Evolutionary conservation across 2,113 vertebrate genomes (phyloP).

Genomic region (Strix aluco): DNA sequence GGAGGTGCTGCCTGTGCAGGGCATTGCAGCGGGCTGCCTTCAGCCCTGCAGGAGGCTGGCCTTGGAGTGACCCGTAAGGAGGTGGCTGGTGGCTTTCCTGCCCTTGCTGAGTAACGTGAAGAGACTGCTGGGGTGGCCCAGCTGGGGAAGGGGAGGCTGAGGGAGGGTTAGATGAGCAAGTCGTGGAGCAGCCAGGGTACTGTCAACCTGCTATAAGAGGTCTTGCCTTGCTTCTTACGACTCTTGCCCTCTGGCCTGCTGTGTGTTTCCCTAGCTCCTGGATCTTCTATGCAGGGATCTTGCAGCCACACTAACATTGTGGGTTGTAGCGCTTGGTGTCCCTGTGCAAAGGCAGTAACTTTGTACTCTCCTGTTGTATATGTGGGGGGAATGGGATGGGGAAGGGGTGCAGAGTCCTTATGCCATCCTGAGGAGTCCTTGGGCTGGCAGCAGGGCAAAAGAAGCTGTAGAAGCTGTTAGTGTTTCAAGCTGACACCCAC

Average conservation of each 20-base stretch:
- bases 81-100: neutral
- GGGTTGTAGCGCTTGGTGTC: fast-evolving
- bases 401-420: neutral
- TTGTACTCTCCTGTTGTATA: neutral
- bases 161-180: neutral
- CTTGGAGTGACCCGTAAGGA: neutral
- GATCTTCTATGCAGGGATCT: neutral
- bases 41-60: neutral
- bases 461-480: neutral
- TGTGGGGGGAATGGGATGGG: neutral
- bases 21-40: neutral
- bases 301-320: fast-evolving
- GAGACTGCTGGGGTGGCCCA: neutral
- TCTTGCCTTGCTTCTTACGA: neutral
- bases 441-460: neutral
- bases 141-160: neutral
- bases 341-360: neutral
- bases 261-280: neutral
- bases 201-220: neutral
- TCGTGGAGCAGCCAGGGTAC: neutral
- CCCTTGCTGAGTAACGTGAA: neutral
- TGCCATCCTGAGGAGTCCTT: neutral
- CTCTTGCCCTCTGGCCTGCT: neutral
- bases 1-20: neutral
- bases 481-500: neutral